Evolutionary conservation across 2,888 invertebrate species (phyloP).

Genomic region (Dione juno): DNA sequence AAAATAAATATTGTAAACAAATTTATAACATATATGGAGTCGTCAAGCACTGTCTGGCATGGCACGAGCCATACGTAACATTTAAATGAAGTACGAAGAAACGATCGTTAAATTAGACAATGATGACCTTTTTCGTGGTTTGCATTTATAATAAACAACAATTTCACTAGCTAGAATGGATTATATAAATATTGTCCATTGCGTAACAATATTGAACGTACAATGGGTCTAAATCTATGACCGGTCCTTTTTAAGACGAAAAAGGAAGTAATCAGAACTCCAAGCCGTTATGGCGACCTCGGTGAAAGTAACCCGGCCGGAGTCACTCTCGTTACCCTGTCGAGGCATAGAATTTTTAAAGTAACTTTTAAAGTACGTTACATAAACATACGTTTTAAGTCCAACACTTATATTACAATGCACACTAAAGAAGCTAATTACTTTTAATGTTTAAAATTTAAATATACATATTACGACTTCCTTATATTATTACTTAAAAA

Average conservation of each 20-base stretch:
- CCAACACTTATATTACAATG: conserved; percentile 6
- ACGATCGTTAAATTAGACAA: conserved; percentile 22
- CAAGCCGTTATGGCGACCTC: conserved; percentile 37
- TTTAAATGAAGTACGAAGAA: conserved; percentile 11
- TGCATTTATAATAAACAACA: conserved; percentile 48
- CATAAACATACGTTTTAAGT: conserved; percentile 33
- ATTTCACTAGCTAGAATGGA: conserved; percentile 49
- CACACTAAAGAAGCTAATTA: conserved; percentile 1
- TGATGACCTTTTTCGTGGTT: conserved; percentile 44
- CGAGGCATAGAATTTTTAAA: conserved; percentile 37
- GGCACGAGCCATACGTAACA: conserved; percentile 19
- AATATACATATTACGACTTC: not conserved
- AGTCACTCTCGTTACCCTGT: conserved; percentile 27
- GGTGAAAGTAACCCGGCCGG: conserved; percentile 37
- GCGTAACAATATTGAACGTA: conserved; percentile 60
- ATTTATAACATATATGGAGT: not conserved
- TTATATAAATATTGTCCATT: conserved; percentile 56
- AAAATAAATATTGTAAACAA: not conserved
- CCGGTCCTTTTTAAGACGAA: conserved; percentile 39
- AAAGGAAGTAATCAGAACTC: conserved; percentile 43
- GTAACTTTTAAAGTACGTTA: conserved; percentile 30
- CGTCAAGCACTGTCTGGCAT: not conserved
- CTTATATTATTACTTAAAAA: not conserved
- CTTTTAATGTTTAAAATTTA: conserved; percentile 13
- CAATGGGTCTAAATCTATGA: conserved; percentile 50